Percentiles rank a stretch among this genome's conserved stretches.
Conservation (phyloP, 2,888 invertebrate species). For the Galerucella nymphaeae region DNA sequence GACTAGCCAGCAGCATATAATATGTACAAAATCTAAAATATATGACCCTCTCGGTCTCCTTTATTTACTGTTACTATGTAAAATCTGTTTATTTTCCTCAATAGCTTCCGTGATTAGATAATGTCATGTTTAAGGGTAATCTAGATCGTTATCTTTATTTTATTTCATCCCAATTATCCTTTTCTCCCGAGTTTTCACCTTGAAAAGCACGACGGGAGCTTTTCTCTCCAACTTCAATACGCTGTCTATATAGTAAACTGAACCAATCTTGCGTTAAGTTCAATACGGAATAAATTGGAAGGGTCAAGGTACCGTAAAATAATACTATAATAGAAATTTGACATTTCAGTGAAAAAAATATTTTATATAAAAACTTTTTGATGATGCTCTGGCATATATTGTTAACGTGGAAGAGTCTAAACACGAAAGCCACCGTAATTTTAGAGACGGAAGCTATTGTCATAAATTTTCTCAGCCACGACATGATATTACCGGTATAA, state of each 20-base stretch:
- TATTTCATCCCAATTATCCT: conserved; percentile 19
- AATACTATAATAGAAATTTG: background rate
- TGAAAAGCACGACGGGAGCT: conserved; percentile 14
- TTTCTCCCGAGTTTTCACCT: conserved; percentile 11
- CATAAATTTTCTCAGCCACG: conserved; percentile 22
- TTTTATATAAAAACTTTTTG: too few species aligned
- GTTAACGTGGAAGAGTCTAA: conserved; percentile 13
- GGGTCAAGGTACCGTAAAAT: conserved; percentile 30
- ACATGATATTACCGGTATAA: conserved; percentile 10
- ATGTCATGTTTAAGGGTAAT: conserved; percentile 3
- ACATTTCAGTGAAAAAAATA: background rate
- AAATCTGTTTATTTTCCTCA: background rate
- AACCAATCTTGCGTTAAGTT: conserved; percentile 21
- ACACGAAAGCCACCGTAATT: conserved; percentile 12
- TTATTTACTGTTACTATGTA: conserved; percentile 5
- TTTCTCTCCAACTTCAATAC: conserved; percentile 3
- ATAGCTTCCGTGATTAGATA: conserved; percentile 4
- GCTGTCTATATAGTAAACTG: conserved; percentile 29
- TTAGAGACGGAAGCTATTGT: conserved; percentile 23
- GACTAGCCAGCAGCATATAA: conserved; percentile 17
- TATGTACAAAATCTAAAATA: too few species aligned
- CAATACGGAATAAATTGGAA: conserved; percentile 35
- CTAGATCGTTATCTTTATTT: conserved; percentile 6
- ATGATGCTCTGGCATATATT: background rate
- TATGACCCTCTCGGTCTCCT: background rate